Conservation (phyloP, 1,140 invertebrate genomes). For the Cotesia typhae region DNA sequence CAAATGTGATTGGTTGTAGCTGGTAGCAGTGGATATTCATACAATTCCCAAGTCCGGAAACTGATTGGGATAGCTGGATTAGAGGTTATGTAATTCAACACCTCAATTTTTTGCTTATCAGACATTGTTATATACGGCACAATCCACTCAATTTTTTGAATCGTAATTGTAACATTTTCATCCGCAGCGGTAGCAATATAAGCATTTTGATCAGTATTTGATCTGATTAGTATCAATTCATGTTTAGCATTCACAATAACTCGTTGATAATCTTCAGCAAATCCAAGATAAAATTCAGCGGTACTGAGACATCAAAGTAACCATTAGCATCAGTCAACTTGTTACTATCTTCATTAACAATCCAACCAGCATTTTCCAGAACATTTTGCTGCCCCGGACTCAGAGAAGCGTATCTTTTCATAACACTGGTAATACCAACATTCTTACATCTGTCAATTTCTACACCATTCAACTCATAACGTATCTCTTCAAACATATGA, state of each 20-base stretch:
- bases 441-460: no score
- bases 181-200: constrained; percentile 5
- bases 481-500: no score
- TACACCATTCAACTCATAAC: no score
- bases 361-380: no score
- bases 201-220: constrained; percentile 47
- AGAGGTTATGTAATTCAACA: constrained; percentile 44
- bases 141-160: constrained; percentile 41
- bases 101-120: constrained; percentile 41
- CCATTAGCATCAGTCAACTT: constrained; percentile 32
- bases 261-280: constrained; percentile 64
- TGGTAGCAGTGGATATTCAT: constrained; percentile 34
- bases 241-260: constrained; percentile 62
- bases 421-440: no score
- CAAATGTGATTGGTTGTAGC: no score
- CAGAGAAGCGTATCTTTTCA: no score
- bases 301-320: constrained; percentile 57
- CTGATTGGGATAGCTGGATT: constrained; percentile 45
- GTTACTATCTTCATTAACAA: no score
- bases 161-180: constrained; percentile 36
- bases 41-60: constrained; percentile 55
- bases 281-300: constrained; percentile 57
- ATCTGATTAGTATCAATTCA: constrained; percentile 59
- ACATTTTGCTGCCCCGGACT: no score
- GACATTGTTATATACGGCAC: constrained; percentile 42